phyloP scores from a whole-genome alignment of 2,113 vertebrate species.

The Rhinopomastus cyanomelas region DNA sequence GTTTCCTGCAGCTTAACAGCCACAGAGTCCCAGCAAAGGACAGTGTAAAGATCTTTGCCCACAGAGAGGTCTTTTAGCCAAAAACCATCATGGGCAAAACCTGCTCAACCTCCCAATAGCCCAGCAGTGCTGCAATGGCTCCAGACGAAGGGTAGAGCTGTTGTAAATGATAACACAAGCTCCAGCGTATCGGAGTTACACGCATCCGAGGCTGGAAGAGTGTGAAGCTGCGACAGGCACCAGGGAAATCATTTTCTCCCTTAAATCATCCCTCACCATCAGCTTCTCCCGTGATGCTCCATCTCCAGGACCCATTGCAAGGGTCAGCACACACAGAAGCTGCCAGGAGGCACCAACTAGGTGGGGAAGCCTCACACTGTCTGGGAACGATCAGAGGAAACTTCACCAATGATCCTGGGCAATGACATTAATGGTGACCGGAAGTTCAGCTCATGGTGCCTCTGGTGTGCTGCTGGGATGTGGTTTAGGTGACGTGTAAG shows the following conservation, averaged over 20 bases:
- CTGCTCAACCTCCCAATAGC: neutral
- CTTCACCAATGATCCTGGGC: neutral
- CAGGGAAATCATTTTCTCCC: too few relatives aligned
- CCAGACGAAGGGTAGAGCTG: neutral
- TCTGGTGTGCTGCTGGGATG: neutral
- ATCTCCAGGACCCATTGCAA: fast-evolving
- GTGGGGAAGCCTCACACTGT: neutral
- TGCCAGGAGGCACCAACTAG: neutral
- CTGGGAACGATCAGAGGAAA: neutral
- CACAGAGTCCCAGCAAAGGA: too few relatives aligned
- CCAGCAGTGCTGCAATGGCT: neutral
- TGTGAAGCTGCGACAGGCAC: too few relatives aligned
- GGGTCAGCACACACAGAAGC: neutral
- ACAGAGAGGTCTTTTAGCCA: too few relatives aligned
- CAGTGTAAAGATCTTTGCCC: too few relatives aligned
- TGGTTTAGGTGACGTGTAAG: neutral
- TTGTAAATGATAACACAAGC: neutral
- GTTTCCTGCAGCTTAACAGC: too few relatives aligned
- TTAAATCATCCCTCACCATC: too few relatives aligned
- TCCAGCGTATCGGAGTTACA: too few relatives aligned
- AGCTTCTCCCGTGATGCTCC: too few relatives aligned
- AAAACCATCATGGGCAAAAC: too few relatives aligned
- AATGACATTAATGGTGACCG: neutral
- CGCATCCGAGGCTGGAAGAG: too few relatives aligned
- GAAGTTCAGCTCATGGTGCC: neutral